A percentile compares a stretch with the other conserved stretches of the same genome.
Conservation (phyloP, 2,888 invertebrate species). For the Allacma fusca region DNA sequence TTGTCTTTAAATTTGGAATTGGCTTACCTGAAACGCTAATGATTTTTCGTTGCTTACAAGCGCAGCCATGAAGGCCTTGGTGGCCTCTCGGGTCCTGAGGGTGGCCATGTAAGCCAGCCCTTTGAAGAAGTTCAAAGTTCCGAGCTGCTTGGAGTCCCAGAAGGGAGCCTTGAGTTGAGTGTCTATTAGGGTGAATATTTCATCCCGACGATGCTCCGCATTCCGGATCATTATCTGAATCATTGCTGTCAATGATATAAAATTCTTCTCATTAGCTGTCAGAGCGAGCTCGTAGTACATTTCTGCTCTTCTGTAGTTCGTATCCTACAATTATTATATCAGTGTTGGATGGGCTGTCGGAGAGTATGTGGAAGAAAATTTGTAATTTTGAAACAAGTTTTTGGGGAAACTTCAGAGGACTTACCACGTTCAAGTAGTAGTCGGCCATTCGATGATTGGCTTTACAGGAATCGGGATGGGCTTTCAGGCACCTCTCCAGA, state of each 20-base stretch:
- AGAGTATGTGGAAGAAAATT: background rate
- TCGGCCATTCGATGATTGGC: constrained; percentile 10
- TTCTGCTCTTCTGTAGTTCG: constrained; percentile 22
- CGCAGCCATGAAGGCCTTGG: background rate
- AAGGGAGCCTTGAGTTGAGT: background rate
- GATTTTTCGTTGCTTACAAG: constrained; percentile 5
- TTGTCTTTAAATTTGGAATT: no score
- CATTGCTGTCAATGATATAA: constrained; percentile 5
- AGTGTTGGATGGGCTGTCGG: background rate
- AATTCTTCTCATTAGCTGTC: constrained; percentile 11
- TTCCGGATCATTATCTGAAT: constrained; percentile 23
- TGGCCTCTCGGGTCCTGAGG: background rate
- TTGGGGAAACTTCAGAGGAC: no score
- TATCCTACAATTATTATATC: constrained; percentile 13
- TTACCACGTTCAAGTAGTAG: background rate
- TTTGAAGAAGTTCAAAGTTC: background rate
- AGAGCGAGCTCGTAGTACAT: constrained; percentile 23
- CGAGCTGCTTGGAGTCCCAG: constrained; percentile 23
- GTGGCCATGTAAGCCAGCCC: background rate
- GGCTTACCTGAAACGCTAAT: constrained; percentile 18
- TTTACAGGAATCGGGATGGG: constrained; percentile 14
- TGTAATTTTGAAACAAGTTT: no score
- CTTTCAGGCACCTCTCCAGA: background rate
- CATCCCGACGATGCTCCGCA: constrained; percentile 14
- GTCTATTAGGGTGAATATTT: constrained; percentile 14